These are phyloP conservation scores for Amphipyra berbera DNA, from an alignment of 2,888 invertebrate species.

Conservation along the genomic window DNA sequence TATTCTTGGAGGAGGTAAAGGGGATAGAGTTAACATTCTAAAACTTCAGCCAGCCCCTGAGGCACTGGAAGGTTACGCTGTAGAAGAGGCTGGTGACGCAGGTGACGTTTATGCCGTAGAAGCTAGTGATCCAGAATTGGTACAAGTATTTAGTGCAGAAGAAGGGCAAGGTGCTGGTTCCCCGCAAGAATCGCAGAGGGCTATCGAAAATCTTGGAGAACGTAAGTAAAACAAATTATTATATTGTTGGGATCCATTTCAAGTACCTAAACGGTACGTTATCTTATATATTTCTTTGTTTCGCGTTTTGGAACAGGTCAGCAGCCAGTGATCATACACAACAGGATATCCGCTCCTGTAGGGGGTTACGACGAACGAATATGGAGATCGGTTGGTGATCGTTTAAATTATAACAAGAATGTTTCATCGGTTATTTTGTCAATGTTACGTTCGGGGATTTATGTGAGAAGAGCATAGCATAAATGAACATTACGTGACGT, in stretches of 20 bases:
- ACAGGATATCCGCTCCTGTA: background rate
- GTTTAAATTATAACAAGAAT: background rate
- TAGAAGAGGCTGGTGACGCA: background rate
- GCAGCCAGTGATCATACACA: background rate
- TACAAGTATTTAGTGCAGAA: slow-evolving; percentile 1
- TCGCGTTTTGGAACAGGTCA: background rate
- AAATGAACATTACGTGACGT: too few relatives aligned
- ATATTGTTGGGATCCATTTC: background rate
- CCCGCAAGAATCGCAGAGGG: slow-evolving; percentile 2
- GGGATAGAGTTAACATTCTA: too few relatives aligned
- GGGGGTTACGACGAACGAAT: background rate
- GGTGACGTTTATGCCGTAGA: background rate
- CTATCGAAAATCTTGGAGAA: background rate
- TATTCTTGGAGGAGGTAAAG: too few relatives aligned
- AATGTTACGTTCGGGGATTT: too few relatives aligned
- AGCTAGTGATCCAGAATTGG: background rate
- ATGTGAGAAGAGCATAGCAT: too few relatives aligned
- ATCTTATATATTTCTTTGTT: background rate
- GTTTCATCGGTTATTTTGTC: too few relatives aligned
- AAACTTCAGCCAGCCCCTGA: background rate
- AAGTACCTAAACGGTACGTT: background rate
- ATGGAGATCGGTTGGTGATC: slow-evolving; percentile 7
- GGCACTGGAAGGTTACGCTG: background rate
- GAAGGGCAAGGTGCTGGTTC: background rate
- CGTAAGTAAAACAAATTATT: slow-evolving; percentile 10